Conservation (phyloP, 2,113 vertebrate species). For the Crotalus horridus region DNA sequence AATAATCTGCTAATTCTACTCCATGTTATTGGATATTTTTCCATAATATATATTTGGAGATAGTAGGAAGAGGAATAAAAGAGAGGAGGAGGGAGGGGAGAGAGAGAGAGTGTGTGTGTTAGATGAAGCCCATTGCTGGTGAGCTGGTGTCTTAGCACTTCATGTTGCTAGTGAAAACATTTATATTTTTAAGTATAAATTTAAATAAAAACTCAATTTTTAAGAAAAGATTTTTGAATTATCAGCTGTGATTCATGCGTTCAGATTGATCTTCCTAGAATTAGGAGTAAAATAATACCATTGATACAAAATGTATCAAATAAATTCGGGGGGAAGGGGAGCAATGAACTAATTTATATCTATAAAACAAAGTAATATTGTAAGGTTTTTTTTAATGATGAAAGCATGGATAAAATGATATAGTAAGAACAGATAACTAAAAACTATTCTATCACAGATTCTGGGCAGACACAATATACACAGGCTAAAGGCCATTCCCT, state of each 20-base stretch:
- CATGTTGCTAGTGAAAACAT: constrained; percentile 9
- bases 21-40: background rate
- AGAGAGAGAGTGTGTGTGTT: background rate
- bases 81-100: background rate
- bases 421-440: background rate
- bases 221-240: constrained; percentile 21
- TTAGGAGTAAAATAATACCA: constrained; percentile 29
- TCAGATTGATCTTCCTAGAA: constrained; percentile 38
- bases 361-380: background rate
- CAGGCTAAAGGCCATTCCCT: background rate
- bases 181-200: background rate
- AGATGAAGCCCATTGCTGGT: background rate
- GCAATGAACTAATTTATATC: background rate
- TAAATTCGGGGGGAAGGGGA: background rate
- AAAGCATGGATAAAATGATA: background rate
- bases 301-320: constrained; percentile 25
- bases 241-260: constrained; percentile 13
- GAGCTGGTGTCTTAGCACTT: background rate
- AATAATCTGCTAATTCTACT: background rate
- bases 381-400: background rate
- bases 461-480: background rate
- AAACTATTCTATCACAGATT: background rate
- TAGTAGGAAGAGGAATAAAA: background rate
- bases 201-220: constrained; percentile 25
- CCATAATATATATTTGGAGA: background rate